Base-by-base conservation (phyloP, 2,113 vertebrate species). In the Microcebus griseorufus region DNA sequence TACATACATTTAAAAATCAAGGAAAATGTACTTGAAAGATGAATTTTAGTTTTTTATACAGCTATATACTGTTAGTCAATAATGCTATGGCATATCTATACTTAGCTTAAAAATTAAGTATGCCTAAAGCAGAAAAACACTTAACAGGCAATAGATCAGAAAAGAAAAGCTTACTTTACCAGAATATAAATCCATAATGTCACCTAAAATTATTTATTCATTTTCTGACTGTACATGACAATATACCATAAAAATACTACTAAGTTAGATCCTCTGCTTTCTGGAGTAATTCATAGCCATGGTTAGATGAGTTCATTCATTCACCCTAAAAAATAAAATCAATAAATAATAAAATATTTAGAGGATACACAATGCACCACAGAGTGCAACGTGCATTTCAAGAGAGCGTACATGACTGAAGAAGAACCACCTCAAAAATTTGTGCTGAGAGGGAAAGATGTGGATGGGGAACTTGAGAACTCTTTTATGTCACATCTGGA, bases 1-100 rank as follows among this genome's bases (percentile, higher is more conserved):
- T 51, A 73, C 5, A 82, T 55, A n/a, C 53, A 69, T 27, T 80
- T 94, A 79, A 37, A 93, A 97, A 93, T 95, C 93, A 95, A 93
- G 69, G 37, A 87, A 94, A 87, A 67, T 62, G 65, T 5, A 75
- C 25, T 75, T 5, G 37, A 48, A 78, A 95, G 84, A 62, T 70
- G n/a, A 88, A 96, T 90, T 90, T 62, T 51, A 34, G 0, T 23
- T 73, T 95, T 96, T 90, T 29, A 73, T 87, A 39, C 75, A 62
- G 70, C 14, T 88, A 11, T 23, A n/a, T 10, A 83, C 7, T 80
- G 23, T 18, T 58, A 23, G 23, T 42, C 39, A 95, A 8, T 58
- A 91, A 88, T 76, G 27, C 7, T 6, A 45, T 93, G 83, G 37
- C 16, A 27, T 75, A 1, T 60, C 67, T 84, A 84, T 42, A 73